Conservation (phyloP, 2,888 invertebrate genomes). For the Eupithecia centaureata region DNA sequence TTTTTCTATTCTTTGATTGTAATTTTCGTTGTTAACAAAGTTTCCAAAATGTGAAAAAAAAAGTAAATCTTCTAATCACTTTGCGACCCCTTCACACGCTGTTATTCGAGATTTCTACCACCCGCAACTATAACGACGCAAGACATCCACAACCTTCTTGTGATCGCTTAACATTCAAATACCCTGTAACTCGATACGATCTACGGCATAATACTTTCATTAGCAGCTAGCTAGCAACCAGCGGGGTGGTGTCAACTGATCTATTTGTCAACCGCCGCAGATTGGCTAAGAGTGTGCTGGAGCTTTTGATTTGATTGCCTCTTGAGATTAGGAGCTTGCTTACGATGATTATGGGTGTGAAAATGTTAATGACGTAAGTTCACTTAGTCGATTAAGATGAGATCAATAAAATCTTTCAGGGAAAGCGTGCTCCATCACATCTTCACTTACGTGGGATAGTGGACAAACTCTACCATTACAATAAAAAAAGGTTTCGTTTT, state of each 20-base stretch:
- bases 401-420: no score
- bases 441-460: no score
- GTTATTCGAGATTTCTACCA: background rate
- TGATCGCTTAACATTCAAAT: constrained; percentile 14
- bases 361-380: background rate
- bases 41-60: no score
- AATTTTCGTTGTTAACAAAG: no score
- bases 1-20: no score
- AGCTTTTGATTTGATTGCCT: constrained; percentile 34
- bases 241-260: constrained; percentile 38
- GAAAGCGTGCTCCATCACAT: no score
- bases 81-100: background rate
- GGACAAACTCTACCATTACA: no score
- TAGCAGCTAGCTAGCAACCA: constrained; percentile 37
- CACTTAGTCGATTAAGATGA: background rate
- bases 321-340: background rate
- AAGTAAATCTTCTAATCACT: no score
- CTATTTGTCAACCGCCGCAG: constrained; percentile 48
- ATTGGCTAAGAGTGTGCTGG: background rate
- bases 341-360: background rate
- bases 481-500: no score
- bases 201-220: constrained; percentile 56
- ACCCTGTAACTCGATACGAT: constrained; percentile 21
- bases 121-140: background rate
- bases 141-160: constrained; percentile 9